Evolutionary conservation across 2,797 vertebrate species (phyloP).

Genomic region (Bradypus variegatus): DNA sequence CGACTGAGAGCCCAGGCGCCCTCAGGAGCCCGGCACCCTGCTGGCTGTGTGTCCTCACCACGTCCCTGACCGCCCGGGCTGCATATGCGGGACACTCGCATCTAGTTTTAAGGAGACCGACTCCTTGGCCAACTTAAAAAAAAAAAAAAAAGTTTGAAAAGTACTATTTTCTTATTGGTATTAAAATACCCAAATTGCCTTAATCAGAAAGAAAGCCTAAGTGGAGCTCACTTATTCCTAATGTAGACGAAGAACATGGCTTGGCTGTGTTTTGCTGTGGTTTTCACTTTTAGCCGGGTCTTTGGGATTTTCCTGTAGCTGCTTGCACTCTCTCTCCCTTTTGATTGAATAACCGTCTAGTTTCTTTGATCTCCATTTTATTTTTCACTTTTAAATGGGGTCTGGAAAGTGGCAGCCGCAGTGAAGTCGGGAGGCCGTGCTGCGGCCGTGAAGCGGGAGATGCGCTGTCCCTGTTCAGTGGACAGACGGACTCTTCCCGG

Average conservation of each 20-base stretch:
- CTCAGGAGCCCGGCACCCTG: slow-evolving; percentile 79
- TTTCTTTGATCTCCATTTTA: not conserved
- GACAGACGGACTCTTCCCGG: not conserved
- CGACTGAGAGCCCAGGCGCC: slow-evolving; percentile 70
- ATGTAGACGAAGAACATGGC: slow-evolving; percentile 27
- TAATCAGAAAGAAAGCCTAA: slow-evolving; percentile 30
- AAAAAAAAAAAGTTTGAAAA: slow-evolving; percentile 39
- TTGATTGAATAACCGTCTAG: not conserved
- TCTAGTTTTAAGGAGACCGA: slow-evolving; percentile 86
- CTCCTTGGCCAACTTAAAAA: slow-evolving; percentile 83
- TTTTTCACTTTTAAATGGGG: slow-evolving; percentile 33
- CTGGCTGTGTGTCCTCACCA: slow-evolving; percentile 87
- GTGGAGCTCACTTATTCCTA: not conserved
- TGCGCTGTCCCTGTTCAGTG: not conserved
- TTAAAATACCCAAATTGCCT: slow-evolving; percentile 37
- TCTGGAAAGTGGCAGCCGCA: slow-evolving; percentile 18
- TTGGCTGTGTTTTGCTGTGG: not conserved
- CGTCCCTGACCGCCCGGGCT: slow-evolving; percentile 86
- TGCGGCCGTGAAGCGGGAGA: not conserved
- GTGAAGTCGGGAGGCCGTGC: not conserved
- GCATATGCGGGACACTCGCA: slow-evolving; percentile 85
- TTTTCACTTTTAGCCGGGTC: not conserved
- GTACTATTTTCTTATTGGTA: not conserved
- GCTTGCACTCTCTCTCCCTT: not conserved
- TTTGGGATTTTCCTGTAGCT: slow-evolving; percentile 10